Conservation (phyloP, 2,888 invertebrate genomes). For the Formica aserva region DNA sequence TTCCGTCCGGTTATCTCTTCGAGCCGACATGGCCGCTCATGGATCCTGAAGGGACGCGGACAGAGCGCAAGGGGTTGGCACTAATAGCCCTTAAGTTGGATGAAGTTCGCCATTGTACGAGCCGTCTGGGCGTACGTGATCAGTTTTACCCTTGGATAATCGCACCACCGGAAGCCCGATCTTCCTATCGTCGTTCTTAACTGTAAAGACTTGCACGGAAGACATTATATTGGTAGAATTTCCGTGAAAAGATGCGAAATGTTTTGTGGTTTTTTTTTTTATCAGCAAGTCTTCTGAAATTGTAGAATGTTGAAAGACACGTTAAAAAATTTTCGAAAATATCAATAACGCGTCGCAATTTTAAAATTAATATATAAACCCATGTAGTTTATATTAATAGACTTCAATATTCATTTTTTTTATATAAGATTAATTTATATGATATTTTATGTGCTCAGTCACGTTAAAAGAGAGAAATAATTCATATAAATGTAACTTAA, state of each 20-base stretch:
- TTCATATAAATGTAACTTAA: background rate
- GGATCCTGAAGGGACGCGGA: conserved; percentile 72
- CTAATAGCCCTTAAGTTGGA: conserved; percentile 77
- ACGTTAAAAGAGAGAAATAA: background rate
- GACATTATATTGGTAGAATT: conserved; percentile 8
- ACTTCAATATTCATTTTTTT: background rate
- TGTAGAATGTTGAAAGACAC: background rate
- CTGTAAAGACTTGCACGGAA: background rate
- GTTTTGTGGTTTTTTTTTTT: background rate
- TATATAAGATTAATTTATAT: background rate
- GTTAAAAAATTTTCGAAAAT: background rate
- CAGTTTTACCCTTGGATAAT: conserved; percentile 76
- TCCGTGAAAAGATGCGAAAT: background rate
- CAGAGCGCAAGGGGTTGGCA: conserved; percentile 72
- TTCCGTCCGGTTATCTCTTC: conserved; percentile 67
- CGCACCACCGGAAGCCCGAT: conserved; percentile 67
- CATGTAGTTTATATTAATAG: background rate
- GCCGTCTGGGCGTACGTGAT: conserved; percentile 75
- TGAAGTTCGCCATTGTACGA: conserved; percentile 76
- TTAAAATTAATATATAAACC: background rate
- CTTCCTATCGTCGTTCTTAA: conserved; percentile 59
- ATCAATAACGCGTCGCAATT: background rate
- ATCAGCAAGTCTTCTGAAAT: background rate
- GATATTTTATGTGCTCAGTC: background rate
- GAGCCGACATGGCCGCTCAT: conserved; percentile 67